Conservation (phyloP, 2,797 vertebrate species). For the Neostethus bicornis region DNA sequence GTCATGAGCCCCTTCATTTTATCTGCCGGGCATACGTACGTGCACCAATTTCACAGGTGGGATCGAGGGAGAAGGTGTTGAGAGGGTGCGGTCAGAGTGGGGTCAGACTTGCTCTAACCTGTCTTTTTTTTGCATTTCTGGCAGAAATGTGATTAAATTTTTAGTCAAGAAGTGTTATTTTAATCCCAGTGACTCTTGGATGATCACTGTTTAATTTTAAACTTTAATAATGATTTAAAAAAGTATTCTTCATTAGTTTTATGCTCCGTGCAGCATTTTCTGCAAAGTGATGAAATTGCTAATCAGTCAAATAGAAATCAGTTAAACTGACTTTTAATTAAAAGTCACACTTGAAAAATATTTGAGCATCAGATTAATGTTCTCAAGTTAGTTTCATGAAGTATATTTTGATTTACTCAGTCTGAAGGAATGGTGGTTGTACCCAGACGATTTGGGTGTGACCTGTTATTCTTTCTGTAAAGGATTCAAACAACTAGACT, state of each 20-base stretch:
- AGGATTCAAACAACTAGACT: not conserved
- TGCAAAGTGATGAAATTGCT: not conserved
- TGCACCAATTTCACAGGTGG: too few species aligned
- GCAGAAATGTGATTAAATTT: not conserved
- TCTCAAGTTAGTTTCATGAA: not conserved
- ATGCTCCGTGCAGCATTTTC: not conserved
- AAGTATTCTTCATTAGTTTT: not conserved
- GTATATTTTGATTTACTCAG: constrained; percentile 1
- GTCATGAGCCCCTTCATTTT: too few species aligned
- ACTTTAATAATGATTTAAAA: not conserved
- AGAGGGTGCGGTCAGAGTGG: too few species aligned
- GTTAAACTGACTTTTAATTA: constrained; percentile 2
- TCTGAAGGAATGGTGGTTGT: constrained; percentile 4
- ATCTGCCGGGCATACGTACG: too few species aligned
- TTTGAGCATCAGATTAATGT: not conserved
- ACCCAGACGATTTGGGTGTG: not conserved
- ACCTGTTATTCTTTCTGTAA: constrained; percentile 3
- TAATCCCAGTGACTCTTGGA: not conserved
- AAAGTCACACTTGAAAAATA: not conserved
- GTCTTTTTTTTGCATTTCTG: constrained; percentile 1
- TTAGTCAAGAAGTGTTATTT: not conserved
- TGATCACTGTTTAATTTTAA: not conserved
- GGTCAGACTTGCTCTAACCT: too few species aligned
- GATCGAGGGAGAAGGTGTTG: too few species aligned
- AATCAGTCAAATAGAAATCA: not conserved